Percentiles rank a stretch among this genome's conserved stretches.
These are phyloP conservation scores for Sicus ferrugineus DNA, from an alignment of 2,888 invertebrate genomes.

Conservation along the genomic window DNA sequence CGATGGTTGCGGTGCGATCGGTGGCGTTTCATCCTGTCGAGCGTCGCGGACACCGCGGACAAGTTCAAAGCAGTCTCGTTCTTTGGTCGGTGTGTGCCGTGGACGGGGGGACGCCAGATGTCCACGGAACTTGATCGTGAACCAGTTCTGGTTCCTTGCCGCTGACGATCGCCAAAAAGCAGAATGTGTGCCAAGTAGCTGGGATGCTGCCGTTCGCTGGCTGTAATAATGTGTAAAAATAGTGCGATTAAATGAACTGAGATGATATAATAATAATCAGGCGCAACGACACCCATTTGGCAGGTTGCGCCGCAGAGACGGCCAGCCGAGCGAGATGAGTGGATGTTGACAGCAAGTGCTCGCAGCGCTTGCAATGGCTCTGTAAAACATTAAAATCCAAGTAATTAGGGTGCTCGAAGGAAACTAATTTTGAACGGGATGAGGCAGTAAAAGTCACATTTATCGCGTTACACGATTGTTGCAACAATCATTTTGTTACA, in stretches of 20 bases:
- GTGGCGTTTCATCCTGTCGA: slow-evolving; percentile 14
- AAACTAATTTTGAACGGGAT: too few relatives aligned
- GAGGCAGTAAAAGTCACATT: too few relatives aligned
- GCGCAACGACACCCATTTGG: slow-evolving; percentile 7
- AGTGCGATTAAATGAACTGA: neutral
- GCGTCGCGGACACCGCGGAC: slow-evolving; percentile 1
- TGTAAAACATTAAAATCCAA: too few relatives aligned
- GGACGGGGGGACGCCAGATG: neutral
- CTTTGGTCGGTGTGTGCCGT: neutral
- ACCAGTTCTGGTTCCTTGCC: slow-evolving; percentile 32
- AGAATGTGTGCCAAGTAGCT: slow-evolving; percentile 30
- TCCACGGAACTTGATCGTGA: slow-evolving; percentile 36
- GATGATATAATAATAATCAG: slow-evolving; percentile 25
- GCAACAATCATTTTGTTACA: too few relatives aligned
- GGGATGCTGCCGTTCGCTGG: neutral
- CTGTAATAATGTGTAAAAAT: neutral
- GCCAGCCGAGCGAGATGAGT: neutral
- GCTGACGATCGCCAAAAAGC: slow-evolving; percentile 8
- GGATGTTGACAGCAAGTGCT: slow-evolving; percentile 6
- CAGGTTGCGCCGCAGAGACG: neutral
- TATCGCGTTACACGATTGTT: too few relatives aligned
- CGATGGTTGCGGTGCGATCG: too few relatives aligned
- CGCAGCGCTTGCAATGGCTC: too few relatives aligned
- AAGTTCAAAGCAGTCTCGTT: slow-evolving; percentile 28
- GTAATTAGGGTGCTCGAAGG: too few relatives aligned